These are phyloP conservation scores for Aix galericulata DNA, from an alignment of 2,113 vertebrate species.

Conservation along the genomic window DNA sequence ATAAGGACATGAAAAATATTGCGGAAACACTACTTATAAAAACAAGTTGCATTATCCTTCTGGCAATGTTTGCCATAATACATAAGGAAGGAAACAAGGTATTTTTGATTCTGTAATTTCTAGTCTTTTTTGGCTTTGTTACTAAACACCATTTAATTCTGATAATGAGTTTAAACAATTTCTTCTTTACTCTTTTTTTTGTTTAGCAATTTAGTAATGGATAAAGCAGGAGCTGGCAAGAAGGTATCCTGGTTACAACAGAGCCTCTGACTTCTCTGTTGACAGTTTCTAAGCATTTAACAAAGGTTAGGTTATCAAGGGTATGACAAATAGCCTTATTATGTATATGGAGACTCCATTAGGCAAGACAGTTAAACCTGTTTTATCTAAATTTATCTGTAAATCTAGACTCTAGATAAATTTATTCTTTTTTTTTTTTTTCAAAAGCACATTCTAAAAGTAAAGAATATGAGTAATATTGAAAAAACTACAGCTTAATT, in stretches of 20 bases:
- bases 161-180: slow-evolving; percentile 68
- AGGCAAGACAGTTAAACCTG: slow-evolving; percentile 62
- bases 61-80: slow-evolving; percentile 32
- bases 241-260: slow-evolving; percentile 68
- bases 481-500: background rate
- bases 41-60: background rate
- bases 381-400: slow-evolving; percentile 54
- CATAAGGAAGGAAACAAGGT: slow-evolving; percentile 28
- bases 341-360: slow-evolving; percentile 72
- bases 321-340: slow-evolving; percentile 77
- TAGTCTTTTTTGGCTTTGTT: slow-evolving; percentile 15
- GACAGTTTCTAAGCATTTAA: slow-evolving; percentile 74
- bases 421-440: background rate
- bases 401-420: slow-evolving; percentile 42
- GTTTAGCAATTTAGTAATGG: slow-evolving; percentile 63
- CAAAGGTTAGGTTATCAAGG: slow-evolving; percentile 71
- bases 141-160: slow-evolving; percentile 55
- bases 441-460: background rate
- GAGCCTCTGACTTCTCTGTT: slow-evolving; percentile 60
- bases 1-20: slow-evolving; percentile 11
- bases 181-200: slow-evolving; percentile 31
- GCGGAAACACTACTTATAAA: background rate
- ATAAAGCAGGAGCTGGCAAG: slow-evolving; percentile 65
- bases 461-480: background rate
- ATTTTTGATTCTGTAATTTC: background rate